These are phyloP conservation scores for Myotis davidii DNA, from an alignment of 2,113 vertebrate genomes.

Conservation along the genomic window DNA sequence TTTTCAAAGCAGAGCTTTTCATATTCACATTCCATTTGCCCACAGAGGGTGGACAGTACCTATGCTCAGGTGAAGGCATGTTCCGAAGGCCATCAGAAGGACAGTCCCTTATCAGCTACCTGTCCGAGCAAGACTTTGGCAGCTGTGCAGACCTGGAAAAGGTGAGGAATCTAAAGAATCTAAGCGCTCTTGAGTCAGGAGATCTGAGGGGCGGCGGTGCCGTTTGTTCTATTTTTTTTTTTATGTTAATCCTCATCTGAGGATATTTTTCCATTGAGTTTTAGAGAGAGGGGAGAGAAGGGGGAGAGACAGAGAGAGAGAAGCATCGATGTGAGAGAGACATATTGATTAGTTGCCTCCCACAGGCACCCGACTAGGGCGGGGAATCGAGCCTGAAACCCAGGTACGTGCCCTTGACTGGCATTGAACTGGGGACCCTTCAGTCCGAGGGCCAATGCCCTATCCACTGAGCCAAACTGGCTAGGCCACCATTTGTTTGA, in stretches of 20 bases:
- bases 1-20: neutral
- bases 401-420: too few relatives aligned
- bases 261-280: too few relatives aligned
- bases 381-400: too few relatives aligned
- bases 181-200: neutral
- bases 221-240: neutral
- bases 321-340: too few relatives aligned
- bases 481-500: neutral
- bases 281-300: too few relatives aligned
- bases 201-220: neutral
- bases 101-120: slow-evolving; percentile 98
- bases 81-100: slow-evolving; percentile 97
- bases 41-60: slow-evolving; percentile 89
- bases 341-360: too few relatives aligned
- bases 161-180: slow-evolving; percentile 81
- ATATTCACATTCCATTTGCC: slow-evolving; percentile 24
- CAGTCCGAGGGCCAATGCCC: too few relatives aligned
- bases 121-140: slow-evolving; percentile 99
- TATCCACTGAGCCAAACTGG: neutral
- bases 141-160: slow-evolving; percentile 99
- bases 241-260: too few relatives aligned
- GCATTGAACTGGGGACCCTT: too few relatives aligned
- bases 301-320: too few relatives aligned
- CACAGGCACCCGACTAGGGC: too few relatives aligned
- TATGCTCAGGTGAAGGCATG: slow-evolving; percentile 90